Evolutionary conservation across 2,888 invertebrate species (phyloP), one percentile per base, ranked within the genome.

Genomic region (Amaurobius ferox): DNA sequence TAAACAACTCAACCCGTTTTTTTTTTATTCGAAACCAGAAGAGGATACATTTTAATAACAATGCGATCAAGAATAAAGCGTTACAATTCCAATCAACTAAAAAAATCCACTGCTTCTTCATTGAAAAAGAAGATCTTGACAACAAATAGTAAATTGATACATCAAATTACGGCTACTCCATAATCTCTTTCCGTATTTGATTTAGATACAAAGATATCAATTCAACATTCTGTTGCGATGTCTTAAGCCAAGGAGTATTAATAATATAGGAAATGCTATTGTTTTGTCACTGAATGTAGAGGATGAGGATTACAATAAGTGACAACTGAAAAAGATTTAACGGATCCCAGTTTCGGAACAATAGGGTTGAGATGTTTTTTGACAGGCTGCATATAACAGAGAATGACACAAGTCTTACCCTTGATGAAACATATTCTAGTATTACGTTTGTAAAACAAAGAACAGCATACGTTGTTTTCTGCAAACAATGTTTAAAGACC

Each of bases 251-350:
- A 16, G 55, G n/a, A n/a, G 55, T 55, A 55, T 55, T 55, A 55
- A 55, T 55, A 55, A 55, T 16, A 55, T 19, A 55, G 55, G 23
- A 23, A 55, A 55, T 23, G 55, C 55, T 23, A 55, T 55, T 55
- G 55, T 55, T 55, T 55, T 55, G 55, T 55, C 55, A 55, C 55
- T 55, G 35, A 44, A 3, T 23, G 55, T 16, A 23, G 55, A 23
- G 55, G 23, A 55, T 5, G 55, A 23, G 23, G 23, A n/a, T 23
- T 3, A 23, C 55, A 23, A 55, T 55, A 55, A 55, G 23, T 55
- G 55, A 55, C 55, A 55, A 55, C 55, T 6, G 23, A 55, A 55
- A 44, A 55, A 55, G 55, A 23, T 55, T 55, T 55, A 55, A 23
- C 19, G 16, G 55, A 16, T 55, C 55, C 55, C 3, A 55, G 55